Base-by-base conservation (phyloP, 1,140 invertebrate genomes). In the Atta texana region DNA sequence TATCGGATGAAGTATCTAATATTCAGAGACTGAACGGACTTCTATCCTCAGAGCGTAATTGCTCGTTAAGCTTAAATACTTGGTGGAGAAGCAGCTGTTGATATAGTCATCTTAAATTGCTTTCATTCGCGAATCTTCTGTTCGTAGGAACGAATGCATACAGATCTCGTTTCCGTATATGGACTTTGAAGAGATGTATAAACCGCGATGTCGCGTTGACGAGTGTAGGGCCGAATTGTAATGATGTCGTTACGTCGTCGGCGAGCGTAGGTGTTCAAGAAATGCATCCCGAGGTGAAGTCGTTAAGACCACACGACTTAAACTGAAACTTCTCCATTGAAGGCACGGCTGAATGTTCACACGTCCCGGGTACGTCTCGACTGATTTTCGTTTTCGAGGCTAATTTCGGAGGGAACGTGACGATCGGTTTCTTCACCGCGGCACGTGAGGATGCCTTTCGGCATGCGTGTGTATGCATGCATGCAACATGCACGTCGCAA, bases 391-490 rank as follows among this genome's bases (percentile, higher is more conserved):
- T 75, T 85, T 85, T 85, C 81, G 80, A 57, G 68, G 39, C 61
- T 87, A 87, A 87, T 87, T 85, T 85, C 86, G 59, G 24, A 51
- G 69, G 69, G 14, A 85, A 81, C 66, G 61, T 28, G 85, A 87
- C 69, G 59, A 72, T 87, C 78, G 78, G 69, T 66, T 66, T 63
- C 86, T 74, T 44, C 74, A 14, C 39, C 28, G 49, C 78, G 78
- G 78, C 80, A 75, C 86, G 86, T 85, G 80, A 87, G 66, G 78
- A n/a, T 87, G 39, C 66, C 31, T 72, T 49, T 55, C 57, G 68
- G 44, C 53, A 44, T 59, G 55, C 28, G 24, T 68, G 74, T 51
- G 34, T 34, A 31, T 44, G 18, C 69, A 10, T 76, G 61, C 53
- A 34, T 51, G 85, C 34, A 49, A 44, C 80, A 28, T 21, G 31